These are phyloP conservation scores for Drosophila leonis DNA, from an alignment of 2,888 invertebrate species.

Conservation along the genomic window DNA sequence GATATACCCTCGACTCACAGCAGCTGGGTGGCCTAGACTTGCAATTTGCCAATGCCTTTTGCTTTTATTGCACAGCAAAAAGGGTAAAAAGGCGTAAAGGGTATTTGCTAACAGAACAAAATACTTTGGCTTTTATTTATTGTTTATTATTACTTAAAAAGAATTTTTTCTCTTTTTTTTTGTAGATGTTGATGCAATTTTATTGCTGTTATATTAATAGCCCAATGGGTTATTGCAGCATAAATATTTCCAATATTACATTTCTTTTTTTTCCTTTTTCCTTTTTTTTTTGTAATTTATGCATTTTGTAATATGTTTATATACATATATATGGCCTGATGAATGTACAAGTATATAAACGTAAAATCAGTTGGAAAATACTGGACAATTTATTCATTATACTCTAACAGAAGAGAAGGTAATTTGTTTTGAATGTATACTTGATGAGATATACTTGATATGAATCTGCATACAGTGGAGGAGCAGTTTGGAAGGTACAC, in stretches of 20 bases:
- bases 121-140: conserved; percentile 3
- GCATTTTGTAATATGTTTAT: conserved; percentile 27
- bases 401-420: neutral
- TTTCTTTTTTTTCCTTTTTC: conserved; percentile 15
- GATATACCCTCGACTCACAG: neutral
- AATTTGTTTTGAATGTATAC: neutral
- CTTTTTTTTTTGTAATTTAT: conserved; percentile 49
- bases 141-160: conserved; percentile 11
- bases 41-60: too few species aligned
- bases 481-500: too few species aligned
- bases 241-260: conserved; percentile 41
- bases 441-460: too few species aligned
- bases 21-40: neutral
- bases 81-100: neutral
- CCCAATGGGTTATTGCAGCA: conserved; percentile 30
- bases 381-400: conserved; percentile 18
- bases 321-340: conserved; percentile 14
- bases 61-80: too few species aligned
- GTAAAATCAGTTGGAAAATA: conserved; percentile 9
- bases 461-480: too few species aligned
- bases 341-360: neutral
- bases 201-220: conserved; percentile 10
- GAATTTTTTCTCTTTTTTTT: conserved; percentile 11
- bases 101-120: neutral
- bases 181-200: conserved; percentile 4